These are phyloP conservation scores for Thalassaphorura encarpata DNA, from an alignment of 1,140 invertebrate species.

Conservation along the genomic window DNA sequence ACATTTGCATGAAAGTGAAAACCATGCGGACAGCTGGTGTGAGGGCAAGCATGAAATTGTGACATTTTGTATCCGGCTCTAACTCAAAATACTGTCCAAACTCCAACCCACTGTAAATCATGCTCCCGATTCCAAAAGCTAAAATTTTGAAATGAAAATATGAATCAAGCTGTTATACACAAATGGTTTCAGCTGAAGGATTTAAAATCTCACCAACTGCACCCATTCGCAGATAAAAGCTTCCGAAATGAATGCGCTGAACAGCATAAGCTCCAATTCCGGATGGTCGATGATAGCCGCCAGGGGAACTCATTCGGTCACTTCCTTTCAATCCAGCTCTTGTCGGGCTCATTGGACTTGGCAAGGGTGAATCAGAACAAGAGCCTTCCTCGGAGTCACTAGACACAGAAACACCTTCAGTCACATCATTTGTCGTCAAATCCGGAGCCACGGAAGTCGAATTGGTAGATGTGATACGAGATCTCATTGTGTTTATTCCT, in stretches of 20 bases:
- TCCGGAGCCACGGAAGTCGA: slow-evolving; percentile 13
- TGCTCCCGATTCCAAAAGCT: slow-evolving; percentile 53
- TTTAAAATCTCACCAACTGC: slow-evolving; percentile 50
- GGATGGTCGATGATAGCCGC: background rate
- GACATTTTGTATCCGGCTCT: slow-evolving; percentile 38
- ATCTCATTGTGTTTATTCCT: slow-evolving; percentile 30
- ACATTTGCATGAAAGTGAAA: slow-evolving; percentile 54
- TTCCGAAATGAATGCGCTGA: slow-evolving; percentile 35
- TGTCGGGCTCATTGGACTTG: slow-evolving; percentile 2
- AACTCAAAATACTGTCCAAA: slow-evolving; percentile 49
- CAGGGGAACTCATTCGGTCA: background rate
- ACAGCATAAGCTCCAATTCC: slow-evolving; percentile 1
- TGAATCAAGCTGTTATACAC: background rate
- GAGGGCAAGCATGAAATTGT: slow-evolving; percentile 47
- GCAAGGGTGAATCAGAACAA: slow-evolving; percentile 16
- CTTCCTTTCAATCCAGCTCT: background rate
- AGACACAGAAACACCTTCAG: no score
- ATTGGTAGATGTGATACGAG: slow-evolving; percentile 12
- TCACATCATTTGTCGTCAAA: slow-evolving; percentile 5
- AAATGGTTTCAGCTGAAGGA: background rate
- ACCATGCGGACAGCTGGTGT: slow-evolving; percentile 47
- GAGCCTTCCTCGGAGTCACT: slow-evolving; percentile 23
- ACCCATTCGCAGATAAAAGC: slow-evolving; percentile 70
- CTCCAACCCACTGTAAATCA: slow-evolving; percentile 56
- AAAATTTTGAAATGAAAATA: slow-evolving; percentile 17